Percentiles rank a stretch among this genome's conserved stretches.
Conservation (phyloP, 2,888 invertebrate species). For the Willowsia nigromaculata region DNA sequence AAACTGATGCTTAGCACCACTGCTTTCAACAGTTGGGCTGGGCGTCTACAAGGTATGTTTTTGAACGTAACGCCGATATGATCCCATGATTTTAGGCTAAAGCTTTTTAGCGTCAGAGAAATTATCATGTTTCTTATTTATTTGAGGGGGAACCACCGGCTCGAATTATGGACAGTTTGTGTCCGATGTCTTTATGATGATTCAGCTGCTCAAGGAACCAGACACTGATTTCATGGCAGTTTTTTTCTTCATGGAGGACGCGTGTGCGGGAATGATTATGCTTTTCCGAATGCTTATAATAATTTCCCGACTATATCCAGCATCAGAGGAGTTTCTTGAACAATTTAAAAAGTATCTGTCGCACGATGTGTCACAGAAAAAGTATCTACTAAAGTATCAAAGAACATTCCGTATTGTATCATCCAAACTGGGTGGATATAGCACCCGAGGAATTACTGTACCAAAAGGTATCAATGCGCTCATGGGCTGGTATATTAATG, state of each 20-base stretch:
- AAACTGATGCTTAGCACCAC: conserved; percentile 53
- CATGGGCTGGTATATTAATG: conserved; percentile 69
- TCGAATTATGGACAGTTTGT: conserved; percentile 67
- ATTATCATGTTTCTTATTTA: too few relatives aligned
- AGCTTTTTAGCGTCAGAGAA: too few relatives aligned
- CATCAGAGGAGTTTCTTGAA: conserved; percentile 59
- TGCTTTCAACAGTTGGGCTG: conserved; percentile 62
- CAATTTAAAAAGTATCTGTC: conserved; percentile 45
- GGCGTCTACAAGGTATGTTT: conserved; percentile 40
- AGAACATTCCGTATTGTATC: conserved; percentile 60
- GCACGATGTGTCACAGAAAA: conserved; percentile 43
- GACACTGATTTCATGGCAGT: conserved; percentile 67
- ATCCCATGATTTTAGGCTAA: too few relatives aligned
- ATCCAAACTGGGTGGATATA: conserved; percentile 70
- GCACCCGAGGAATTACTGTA: conserved; percentile 59
- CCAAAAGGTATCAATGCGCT: conserved; percentile 42
- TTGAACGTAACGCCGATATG: too few relatives aligned
- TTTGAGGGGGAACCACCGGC: conserved; percentile 63
- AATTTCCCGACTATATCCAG: conserved; percentile 58
- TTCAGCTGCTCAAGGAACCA: conserved; percentile 72
- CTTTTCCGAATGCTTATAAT: conserved; percentile 64
- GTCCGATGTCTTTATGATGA: conserved; percentile 70
- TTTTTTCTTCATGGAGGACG: conserved; percentile 41
- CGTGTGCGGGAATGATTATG: not conserved
- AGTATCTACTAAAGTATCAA: conserved; percentile 47